Evolutionary conservation across 2,113 vertebrate genomes (phyloP).

Genomic region (Tragelaphus scriptus): DNA sequence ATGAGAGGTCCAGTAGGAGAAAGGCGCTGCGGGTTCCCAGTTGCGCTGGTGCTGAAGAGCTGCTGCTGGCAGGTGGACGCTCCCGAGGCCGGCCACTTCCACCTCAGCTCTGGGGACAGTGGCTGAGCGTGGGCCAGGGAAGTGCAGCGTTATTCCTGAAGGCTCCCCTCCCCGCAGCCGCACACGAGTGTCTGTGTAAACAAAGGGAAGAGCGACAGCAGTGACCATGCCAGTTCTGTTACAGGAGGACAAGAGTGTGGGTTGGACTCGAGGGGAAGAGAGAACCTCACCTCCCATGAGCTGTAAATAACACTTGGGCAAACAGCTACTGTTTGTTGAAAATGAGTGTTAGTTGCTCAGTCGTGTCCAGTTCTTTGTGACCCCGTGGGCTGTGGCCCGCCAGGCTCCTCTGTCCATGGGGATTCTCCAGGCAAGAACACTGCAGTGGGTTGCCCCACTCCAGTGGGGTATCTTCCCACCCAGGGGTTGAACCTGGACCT

Average conservation of each 20-base stretch:
- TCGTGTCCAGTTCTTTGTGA: background rate
- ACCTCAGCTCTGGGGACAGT: background rate
- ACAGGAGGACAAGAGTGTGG: background rate
- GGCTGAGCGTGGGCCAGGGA: rapidly evolving
- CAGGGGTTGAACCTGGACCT: background rate
- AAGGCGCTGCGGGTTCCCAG: background rate
- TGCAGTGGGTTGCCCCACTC: background rate
- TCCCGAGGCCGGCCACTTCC: background rate
- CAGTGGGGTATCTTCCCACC: background rate
- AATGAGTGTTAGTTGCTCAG: background rate
- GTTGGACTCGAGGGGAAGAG: background rate
- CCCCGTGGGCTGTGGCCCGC: background rate
- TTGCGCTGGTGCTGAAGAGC: background rate
- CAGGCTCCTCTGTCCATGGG: background rate
- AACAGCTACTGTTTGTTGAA: rapidly evolving
- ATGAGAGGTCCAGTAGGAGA: background rate
- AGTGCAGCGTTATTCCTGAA: background rate
- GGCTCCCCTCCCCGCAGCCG: background rate
- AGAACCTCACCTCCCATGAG: background rate
- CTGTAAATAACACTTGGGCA: background rate
- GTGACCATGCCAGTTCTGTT: background rate
- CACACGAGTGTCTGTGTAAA: background rate
- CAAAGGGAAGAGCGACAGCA: background rate
- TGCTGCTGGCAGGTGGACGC: background rate
- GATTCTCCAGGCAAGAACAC: background rate